Percentiles rank a stretch among this genome's conserved stretches.
These are phyloP conservation scores for Spialia ferax DNA, from an alignment of 2,888 invertebrate genomes.

Conservation along the genomic window DNA sequence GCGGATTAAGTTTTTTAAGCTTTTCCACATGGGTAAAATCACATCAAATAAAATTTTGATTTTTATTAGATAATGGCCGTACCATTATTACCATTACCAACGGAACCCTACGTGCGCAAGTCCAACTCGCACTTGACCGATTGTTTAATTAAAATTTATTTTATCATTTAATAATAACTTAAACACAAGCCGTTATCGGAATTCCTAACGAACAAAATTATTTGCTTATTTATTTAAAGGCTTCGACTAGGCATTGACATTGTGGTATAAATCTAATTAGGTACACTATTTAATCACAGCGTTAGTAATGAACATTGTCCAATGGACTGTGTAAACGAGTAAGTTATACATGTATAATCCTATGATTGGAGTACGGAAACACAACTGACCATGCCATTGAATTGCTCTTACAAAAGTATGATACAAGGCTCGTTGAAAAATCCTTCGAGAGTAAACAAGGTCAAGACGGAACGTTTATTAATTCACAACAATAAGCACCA, in stretches of 20 bases:
- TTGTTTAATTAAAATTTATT: too few species aligned
- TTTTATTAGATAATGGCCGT: too few species aligned
- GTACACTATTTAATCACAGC: not conserved
- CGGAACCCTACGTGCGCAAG: too few species aligned
- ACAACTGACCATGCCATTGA: constrained; percentile 16
- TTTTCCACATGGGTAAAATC: too few species aligned
- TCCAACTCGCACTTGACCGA: too few species aligned
- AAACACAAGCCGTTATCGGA: constrained; percentile 1
- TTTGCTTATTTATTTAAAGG: not conserved
- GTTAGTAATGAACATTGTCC: not conserved
- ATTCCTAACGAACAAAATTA: not conserved
- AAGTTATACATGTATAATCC: not conserved
- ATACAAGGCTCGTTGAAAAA: constrained; percentile 3
- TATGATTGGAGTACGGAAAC: constrained; percentile 15
- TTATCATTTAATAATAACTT: too few species aligned
- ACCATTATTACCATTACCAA: too few species aligned
- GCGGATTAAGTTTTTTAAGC: too few species aligned
- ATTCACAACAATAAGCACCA: constrained; percentile 34
- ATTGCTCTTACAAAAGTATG: constrained; percentile 12
- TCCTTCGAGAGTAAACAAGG: constrained; percentile 34
- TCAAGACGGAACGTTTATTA: constrained; percentile 35
- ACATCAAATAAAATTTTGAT: too few species aligned
- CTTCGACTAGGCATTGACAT: not conserved
- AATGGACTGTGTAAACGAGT: not conserved
- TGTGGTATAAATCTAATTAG: too few species aligned